Base-by-base conservation (phyloP, 2,888 invertebrate species). In the Athetis lepigone region DNA sequence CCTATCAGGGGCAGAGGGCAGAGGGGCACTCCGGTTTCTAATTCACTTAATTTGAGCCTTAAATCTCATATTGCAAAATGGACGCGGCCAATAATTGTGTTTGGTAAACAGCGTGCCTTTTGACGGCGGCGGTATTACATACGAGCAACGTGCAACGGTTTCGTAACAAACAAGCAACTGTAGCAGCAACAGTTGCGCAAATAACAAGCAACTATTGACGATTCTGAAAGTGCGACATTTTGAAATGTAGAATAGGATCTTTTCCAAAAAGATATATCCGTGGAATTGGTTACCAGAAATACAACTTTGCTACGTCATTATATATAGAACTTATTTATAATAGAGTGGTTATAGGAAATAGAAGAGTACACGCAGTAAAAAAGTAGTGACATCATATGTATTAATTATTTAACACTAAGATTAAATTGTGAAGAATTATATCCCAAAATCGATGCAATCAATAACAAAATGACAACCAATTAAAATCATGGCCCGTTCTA, bases 51-150 rank as follows among this genome's bases (percentile, higher is more conserved):
- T 93, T 94, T 89, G 88, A 88, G 88, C 89, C 85, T 90, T 90
- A 93, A 94, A 94, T 94, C 94, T 94, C 92, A 93, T 94, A 93
- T 92, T 92, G 90, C 90, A 86, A 88, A 92, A 92, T 93, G 93
- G 92, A 90, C 90, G 90, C 80, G 81, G 85, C 82, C 86, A 92
- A 91, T 94, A 94, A 94, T 94, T 94, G 87, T 87, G 91, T 95
- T 95, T 93, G 79, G 88, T 84, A 92, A 92, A 94, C 90, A 93
- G 77, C 84, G 78, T 82, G 77, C 82, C 37, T 27, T 77, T 75
- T 70, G 76, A 71, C 61, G 61, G 43, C 21, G 56, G 42, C 16
- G 11, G 37, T 61, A 54, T 60, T 69, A 46, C 33, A 5, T 13
- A n/a, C n/a, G n/a, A 5, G 6, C 23, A 23, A n/a, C n/a, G n/a